These are phyloP conservation scores for Sinocyclocheilus maitianheensis DNA, from an alignment of 2,113 vertebrate species.

Conservation along the genomic window DNA sequence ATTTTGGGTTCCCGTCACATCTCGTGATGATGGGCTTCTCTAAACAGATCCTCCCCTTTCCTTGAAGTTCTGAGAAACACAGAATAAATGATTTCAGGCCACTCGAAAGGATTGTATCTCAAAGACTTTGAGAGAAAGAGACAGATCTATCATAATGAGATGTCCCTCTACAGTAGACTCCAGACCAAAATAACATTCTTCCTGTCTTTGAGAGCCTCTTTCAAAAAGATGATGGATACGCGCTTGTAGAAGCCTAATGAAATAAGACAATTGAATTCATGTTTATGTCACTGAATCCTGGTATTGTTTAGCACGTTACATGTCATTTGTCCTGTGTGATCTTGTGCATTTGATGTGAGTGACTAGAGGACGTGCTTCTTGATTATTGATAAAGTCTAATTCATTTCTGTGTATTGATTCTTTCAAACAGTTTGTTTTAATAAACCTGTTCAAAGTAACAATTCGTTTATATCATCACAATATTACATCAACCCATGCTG, in stretches of 20 bases:
- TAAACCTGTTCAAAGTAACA: neutral
- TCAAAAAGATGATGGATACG: neutral
- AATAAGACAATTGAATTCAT: neutral
- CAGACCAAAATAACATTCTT: neutral
- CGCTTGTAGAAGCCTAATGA: neutral
- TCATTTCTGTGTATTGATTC: neutral
- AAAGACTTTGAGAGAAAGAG: neutral
- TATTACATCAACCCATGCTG: neutral
- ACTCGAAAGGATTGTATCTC: slow-evolving; percentile 3
- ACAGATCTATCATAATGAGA: slow-evolving; percentile 22
- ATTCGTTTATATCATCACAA: neutral
- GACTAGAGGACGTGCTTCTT: neutral
- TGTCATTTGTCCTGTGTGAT: neutral
- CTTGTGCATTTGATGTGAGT: neutral
- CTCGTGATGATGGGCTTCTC: neutral
- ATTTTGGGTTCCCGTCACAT: slow-evolving; percentile 4
- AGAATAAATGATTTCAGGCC: neutral
- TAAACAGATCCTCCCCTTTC: neutral
- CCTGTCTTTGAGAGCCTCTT: neutral
- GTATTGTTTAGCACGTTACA: neutral
- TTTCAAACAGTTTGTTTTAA: neutral
- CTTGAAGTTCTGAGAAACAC: slow-evolving; percentile 27
- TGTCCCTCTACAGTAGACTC: neutral
- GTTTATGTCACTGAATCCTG: neutral
- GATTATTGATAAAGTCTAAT: neutral